A percentile compares a stretch with the other conserved stretches of the same genome.
These are phyloP conservation scores for Beris morrisii DNA, from an alignment of 2,888 invertebrate species.

Conservation along the genomic window DNA sequence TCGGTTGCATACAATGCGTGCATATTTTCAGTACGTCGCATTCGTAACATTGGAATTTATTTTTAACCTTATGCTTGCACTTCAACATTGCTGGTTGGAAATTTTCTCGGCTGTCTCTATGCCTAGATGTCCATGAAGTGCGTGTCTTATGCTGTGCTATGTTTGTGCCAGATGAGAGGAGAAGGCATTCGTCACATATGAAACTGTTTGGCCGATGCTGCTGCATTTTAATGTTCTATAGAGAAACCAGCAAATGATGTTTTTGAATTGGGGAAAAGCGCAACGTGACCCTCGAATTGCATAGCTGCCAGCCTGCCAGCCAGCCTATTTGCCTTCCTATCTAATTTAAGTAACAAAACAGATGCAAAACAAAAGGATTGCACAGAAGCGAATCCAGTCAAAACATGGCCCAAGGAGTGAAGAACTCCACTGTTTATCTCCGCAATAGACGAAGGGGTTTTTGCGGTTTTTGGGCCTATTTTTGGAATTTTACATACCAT, in stretches of 20 bases:
- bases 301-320: conserved; percentile 9
- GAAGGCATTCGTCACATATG: too few relatives aligned
- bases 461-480: conserved; percentile 30
- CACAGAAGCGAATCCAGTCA: conserved; percentile 32
- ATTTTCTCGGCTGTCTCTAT: neutral
- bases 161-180: too few relatives aligned
- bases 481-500: conserved; percentile 30
- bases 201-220: neutral
- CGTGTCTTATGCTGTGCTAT: too few relatives aligned
- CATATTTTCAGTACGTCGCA: too few relatives aligned
- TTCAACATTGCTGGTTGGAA: neutral
- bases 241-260: neutral
- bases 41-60: conserved; percentile 9
- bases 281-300: conserved; percentile 14
- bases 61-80: conserved; percentile 13
- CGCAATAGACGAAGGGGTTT: too few relatives aligned
- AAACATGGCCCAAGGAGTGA: conserved; percentile 33
- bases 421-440: conserved; percentile 23
- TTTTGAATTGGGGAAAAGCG: conserved; percentile 12
- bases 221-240: neutral
- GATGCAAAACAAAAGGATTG: conserved; percentile 30
- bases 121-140: too few relatives aligned
- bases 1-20: too few relatives aligned
- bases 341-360: conserved; percentile 36
- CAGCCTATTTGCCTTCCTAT: conserved; percentile 14